Percentiles rank a stretch among this genome's conserved stretches.
phyloP scores from a whole-genome alignment of 1,140 invertebrate species.

The Rhagoletis pomonella region DNA sequence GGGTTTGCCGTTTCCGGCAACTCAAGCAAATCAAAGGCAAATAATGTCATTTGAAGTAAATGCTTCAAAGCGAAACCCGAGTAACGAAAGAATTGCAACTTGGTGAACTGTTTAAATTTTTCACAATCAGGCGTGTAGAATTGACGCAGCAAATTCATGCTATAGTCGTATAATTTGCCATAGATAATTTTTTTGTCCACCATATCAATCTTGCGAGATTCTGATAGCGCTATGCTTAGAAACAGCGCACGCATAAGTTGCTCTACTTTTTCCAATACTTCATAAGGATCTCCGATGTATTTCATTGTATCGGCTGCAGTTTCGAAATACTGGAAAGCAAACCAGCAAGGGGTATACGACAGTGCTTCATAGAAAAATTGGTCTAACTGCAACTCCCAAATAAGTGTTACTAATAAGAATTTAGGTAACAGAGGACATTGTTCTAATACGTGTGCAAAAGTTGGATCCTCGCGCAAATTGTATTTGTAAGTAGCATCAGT shows the following conservation, averaged over 20 bases:
- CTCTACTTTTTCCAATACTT: conserved; percentile 58
- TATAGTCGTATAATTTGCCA: conserved; percentile 58
- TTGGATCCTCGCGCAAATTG: conserved; percentile 56
- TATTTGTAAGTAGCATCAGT: conserved; percentile 60
- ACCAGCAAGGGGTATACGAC: conserved; percentile 60
- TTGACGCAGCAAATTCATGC: conserved; percentile 57
- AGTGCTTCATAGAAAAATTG: conserved; percentile 60
- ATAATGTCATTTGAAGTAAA: conserved; percentile 56
- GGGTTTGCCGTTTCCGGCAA: background rate
- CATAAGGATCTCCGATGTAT: conserved; percentile 58
- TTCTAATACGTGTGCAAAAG: conserved; percentile 58
- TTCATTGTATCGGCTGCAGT: conserved; percentile 57
- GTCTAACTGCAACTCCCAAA: conserved; percentile 59
- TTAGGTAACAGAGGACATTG: conserved; percentile 60
- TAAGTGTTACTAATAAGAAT: conserved; percentile 57
- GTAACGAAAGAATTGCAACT: conserved; percentile 57
- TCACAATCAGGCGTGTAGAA: conserved; percentile 60
- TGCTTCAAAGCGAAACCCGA: conserved; percentile 58
- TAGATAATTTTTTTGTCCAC: conserved; percentile 59
- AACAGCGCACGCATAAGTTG: conserved; percentile 53
- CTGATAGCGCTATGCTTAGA: conserved; percentile 54
- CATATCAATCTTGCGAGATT: conserved; percentile 54
- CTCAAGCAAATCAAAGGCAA: conserved; percentile 58
- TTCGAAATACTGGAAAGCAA: conserved; percentile 59
- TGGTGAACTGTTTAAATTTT: conserved; percentile 56